A percentile compares a stretch with the other conserved stretches of the same genome.
These are phyloP conservation scores for Drosophila carrolli DNA, from an alignment of 1,140 invertebrate species.

Conservation along the genomic window DNA sequence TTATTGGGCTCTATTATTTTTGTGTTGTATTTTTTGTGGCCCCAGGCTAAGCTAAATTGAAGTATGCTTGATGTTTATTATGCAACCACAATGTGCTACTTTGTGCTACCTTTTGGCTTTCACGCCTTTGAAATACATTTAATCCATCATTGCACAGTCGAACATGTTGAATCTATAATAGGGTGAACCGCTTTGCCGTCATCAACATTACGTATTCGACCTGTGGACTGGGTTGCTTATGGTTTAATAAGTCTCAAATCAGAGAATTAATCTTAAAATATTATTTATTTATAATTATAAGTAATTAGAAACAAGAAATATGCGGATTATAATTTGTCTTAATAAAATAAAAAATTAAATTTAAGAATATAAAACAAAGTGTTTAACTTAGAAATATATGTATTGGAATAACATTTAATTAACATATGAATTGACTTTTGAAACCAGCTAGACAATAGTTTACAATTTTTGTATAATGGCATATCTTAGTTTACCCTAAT, in stretches of 20 bases:
- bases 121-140: slow-evolving; percentile 82
- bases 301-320: no score
- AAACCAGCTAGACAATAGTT: no score
- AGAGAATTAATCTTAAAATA: no score
- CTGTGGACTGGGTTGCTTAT: not conserved
- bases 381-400: no score
- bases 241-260: no score
- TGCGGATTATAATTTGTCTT: no score
- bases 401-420: no score
- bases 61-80: slow-evolving; percentile 67
- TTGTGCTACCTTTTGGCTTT: slow-evolving; percentile 78
- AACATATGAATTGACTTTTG: no score
- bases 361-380: no score
- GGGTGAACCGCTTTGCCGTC: not conserved
- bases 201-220: slow-evolving; percentile 4
- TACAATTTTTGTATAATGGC: no score
- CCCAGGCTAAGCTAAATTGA: slow-evolving; percentile 67
- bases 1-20: slow-evolving; percentile 11
- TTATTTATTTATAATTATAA: no score
- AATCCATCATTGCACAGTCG: slow-evolving; percentile 72
- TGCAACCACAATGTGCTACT: slow-evolving; percentile 76
- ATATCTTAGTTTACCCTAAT: slow-evolving; percentile 10
- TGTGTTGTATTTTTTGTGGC: slow-evolving; percentile 19
- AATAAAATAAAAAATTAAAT: not conserved
- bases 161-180: slow-evolving; percentile 14